Evolutionary conservation across 2,797 vertebrate species (phyloP).

Genomic region (Sebastes minor): DNA sequence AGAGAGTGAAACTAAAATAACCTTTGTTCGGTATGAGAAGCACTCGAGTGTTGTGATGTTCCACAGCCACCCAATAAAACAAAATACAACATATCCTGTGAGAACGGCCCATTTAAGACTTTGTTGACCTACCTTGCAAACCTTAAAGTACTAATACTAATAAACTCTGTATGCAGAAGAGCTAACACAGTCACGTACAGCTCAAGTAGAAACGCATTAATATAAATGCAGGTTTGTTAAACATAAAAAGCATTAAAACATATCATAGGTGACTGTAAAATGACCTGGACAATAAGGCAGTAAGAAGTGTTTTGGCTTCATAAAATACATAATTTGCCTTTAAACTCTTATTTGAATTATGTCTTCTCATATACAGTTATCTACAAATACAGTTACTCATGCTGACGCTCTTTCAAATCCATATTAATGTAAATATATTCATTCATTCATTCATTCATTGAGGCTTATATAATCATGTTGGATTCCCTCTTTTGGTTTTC

Average conservation of each 20-base stretch:
- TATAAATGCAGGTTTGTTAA: neutral
- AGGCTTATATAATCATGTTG: too few species aligned
- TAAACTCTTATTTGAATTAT: neutral
- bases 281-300: neutral
- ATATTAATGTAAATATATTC: too few species aligned
- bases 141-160: neutral
- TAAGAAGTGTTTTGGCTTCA: neutral
- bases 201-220: neutral
- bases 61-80: neutral
- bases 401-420: too few species aligned
- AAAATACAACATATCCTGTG: neutral
- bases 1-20: neutral
- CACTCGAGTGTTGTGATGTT: neutral
- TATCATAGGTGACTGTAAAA: too few species aligned
- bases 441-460: too few species aligned
- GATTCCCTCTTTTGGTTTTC: too few species aligned
- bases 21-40: neutral
- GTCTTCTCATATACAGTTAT: neutral
- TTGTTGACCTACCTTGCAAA: neutral
- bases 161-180: neutral
- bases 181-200: accelerated
- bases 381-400: neutral
- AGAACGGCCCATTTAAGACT: neutral
- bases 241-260: too few species aligned
- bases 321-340: too few species aligned